phyloP scores from a whole-genome alignment of 2,797 vertebrate species.

The Acrocephalus scirpaceus region DNA sequence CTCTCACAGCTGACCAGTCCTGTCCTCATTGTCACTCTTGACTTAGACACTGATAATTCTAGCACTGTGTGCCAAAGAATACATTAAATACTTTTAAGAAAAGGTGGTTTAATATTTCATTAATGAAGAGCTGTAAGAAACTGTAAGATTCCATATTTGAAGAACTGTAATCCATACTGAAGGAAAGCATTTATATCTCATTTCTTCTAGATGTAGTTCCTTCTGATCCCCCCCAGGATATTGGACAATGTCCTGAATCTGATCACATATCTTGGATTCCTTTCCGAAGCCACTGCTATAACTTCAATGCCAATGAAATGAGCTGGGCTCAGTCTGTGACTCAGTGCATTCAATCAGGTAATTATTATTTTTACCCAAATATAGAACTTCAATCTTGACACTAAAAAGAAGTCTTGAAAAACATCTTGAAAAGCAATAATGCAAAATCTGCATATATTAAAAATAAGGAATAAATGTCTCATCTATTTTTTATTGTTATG shows the following conservation, averaged over 20 bases:
- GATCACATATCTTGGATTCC: slow-evolving; percentile 83
- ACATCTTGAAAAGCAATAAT: neutral
- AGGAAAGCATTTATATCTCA: neutral
- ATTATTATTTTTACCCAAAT: neutral
- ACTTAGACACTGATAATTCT: neutral
- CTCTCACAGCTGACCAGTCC: neutral
- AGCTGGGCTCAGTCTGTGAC: slow-evolving; percentile 86
- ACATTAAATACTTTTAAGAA: neutral
- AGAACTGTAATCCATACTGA: slow-evolving; percentile 73
- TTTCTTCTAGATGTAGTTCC: slow-evolving; percentile 69
- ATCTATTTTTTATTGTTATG: neutral
- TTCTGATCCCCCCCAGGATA: slow-evolving; percentile 83
- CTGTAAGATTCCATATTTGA: neutral
- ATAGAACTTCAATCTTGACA: neutral
- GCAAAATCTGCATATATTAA: neutral
- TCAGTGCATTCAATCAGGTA: slow-evolving; percentile 87
- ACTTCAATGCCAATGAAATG: slow-evolving; percentile 68
- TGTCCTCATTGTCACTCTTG: neutral
- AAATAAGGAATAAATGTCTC: neutral
- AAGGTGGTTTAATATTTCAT: neutral
- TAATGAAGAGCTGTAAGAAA: too few relatives aligned
- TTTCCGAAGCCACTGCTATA: slow-evolving; percentile 88
- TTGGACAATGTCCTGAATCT: slow-evolving; percentile 85
- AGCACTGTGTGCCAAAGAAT: neutral
- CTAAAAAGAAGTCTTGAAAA: neutral